Percentiles rank a stretch among this genome's conserved stretches.
These are phyloP conservation scores for Oryzaephilus surinamensis DNA, from an alignment of 1,140 invertebrate species.

Conservation along the genomic window DNA sequence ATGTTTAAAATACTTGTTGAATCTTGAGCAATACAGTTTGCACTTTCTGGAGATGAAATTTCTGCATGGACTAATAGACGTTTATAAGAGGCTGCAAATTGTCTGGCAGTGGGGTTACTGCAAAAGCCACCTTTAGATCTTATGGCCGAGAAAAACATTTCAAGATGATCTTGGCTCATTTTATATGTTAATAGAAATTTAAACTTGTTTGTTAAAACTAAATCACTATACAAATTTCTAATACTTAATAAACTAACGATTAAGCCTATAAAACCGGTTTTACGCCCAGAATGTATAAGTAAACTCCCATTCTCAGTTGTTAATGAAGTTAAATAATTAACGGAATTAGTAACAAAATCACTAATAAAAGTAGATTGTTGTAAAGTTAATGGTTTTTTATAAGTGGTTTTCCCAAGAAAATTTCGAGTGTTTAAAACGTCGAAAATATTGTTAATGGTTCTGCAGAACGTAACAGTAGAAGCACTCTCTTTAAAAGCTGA, in stretches of 20 bases:
- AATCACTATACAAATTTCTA: slow-evolving; percentile 14
- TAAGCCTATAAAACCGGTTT: slow-evolving; percentile 23
- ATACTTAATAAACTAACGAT: slow-evolving; percentile 17
- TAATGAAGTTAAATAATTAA: slow-evolving; percentile 1
- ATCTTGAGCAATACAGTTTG: neutral
- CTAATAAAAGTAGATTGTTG: slow-evolving; percentile 11
- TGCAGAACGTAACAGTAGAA: slow-evolving; percentile 19
- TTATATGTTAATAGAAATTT: slow-evolving; percentile 23
- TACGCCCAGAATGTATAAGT: slow-evolving; percentile 5
- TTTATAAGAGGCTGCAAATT: slow-evolving; percentile 26
- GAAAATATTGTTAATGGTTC: slow-evolving; percentile 21
- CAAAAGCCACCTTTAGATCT: slow-evolving; percentile 29
- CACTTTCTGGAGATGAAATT: slow-evolving; percentile 4
- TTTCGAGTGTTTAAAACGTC: slow-evolving; percentile 24
- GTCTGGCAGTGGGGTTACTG: slow-evolving; percentile 32
- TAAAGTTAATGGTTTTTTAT: slow-evolving; percentile 2
- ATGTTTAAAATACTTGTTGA: neutral
- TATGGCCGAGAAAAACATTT: slow-evolving; percentile 35
- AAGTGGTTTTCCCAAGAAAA: slow-evolving; percentile 10
- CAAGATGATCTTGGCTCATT: slow-evolving; percentile 33
- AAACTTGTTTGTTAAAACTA: slow-evolving; percentile 11
- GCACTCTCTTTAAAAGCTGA: slow-evolving; percentile 14
- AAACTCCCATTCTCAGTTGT: slow-evolving; percentile 3
- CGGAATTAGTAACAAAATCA: slow-evolving; percentile 6
- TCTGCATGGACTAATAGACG: slow-evolving; percentile 23